A percentile compares a stretch with the other conserved stretches of the same genome.
These are phyloP conservation scores for Hermatobates lingyangjiaoensis DNA, from an alignment of 1,140 invertebrate genomes.

Conservation along the genomic window DNA sequence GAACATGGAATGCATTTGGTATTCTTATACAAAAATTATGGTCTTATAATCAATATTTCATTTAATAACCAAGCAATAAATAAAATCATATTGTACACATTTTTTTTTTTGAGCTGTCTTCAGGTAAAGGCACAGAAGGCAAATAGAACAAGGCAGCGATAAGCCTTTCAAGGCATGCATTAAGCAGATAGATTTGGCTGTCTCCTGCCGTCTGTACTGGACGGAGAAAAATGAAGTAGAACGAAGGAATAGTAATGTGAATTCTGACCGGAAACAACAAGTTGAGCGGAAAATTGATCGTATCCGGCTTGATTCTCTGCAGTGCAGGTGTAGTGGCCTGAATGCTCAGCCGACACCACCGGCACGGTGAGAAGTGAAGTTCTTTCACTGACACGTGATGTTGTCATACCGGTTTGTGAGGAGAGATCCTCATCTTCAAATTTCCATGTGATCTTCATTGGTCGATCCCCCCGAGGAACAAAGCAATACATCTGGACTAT, in stretches of 20 bases:
- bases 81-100: no score
- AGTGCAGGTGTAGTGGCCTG: constrained; percentile 56
- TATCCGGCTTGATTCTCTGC: constrained; percentile 36
- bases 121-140: no score
- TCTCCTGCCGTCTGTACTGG: no score
- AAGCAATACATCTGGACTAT: constrained; percentile 19
- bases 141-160: no score
- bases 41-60: no score
- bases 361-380: constrained; percentile 15
- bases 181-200: no score
- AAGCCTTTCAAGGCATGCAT: no score
- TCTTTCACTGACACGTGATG: constrained; percentile 12
- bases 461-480: constrained; percentile 16
- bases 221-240: no score
- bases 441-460: constrained; percentile 14
- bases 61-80: no score
- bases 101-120: no score
- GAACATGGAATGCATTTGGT: neutral
- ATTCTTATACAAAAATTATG: no score
- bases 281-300: constrained; percentile 29
- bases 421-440: constrained; percentile 25
- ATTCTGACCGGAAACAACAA: constrained; percentile 23
- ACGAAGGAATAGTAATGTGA: no score
- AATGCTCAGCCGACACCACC: constrained; percentile 27
- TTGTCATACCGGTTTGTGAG: constrained; percentile 7